Percentiles rank a stretch among this genome's conserved stretches.
Conservation (phyloP, 2,888 invertebrate genomes). For the Melanchra persicariae region DNA sequence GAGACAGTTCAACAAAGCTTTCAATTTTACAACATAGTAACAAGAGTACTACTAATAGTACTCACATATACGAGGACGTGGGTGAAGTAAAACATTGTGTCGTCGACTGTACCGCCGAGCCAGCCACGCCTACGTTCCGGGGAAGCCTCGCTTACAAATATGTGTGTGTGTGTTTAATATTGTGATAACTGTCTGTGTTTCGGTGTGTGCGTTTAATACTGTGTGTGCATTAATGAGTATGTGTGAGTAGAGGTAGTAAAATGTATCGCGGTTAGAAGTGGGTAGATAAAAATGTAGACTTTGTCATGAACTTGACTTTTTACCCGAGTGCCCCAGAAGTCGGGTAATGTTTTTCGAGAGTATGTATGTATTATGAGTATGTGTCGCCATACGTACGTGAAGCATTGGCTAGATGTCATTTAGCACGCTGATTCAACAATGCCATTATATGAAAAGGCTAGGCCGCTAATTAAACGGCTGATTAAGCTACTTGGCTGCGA, state of each 20-base stretch:
- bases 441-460: no score
- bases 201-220: slow-evolving; percentile 30
- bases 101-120: slow-evolving; percentile 6
- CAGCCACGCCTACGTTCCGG: slow-evolving; percentile 51
- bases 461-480: no score
- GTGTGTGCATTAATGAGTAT: background rate
- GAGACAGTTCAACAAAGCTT: no score
- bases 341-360: background rate
- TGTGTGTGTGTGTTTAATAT: slow-evolving; percentile 21
- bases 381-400: no score
- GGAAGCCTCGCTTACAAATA: slow-evolving; percentile 25
- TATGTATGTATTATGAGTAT: no score
- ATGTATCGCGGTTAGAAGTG: background rate
- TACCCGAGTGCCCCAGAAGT: background rate
- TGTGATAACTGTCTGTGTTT: slow-evolving; percentile 17
- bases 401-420: no score
- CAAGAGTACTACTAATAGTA: slow-evolving; percentile 36
- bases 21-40: slow-evolving; percentile 1
- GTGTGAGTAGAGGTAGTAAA: slow-evolving; percentile 35
- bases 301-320: background rate
- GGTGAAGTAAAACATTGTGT: slow-evolving; percentile 21
- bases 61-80: slow-evolving; percentile 25
- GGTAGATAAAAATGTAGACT: background rate
- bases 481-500: no score
- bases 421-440: no score